These are phyloP conservation scores for Archaeoteleia sp. DNA, from an alignment of 2,888 invertebrate species.

Conservation along the genomic window DNA sequence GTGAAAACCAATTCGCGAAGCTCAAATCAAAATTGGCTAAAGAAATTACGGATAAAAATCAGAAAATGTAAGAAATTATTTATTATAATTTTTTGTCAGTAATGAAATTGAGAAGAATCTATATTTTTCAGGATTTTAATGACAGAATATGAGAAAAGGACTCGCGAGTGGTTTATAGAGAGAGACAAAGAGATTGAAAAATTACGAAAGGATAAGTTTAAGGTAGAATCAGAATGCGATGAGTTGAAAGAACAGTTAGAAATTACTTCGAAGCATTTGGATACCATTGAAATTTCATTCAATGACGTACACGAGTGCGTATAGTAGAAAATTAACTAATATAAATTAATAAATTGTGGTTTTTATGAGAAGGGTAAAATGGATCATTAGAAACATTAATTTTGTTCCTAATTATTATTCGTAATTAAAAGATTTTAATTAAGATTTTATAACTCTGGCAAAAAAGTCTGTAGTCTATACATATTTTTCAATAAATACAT, in stretches of 20 bases:
- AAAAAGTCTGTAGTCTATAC: too few relatives aligned
- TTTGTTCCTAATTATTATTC: too few relatives aligned
- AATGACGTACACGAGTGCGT: slow-evolving; percentile 33
- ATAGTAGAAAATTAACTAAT: too few relatives aligned
- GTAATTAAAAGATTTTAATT: too few relatives aligned
- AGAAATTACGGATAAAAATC: slow-evolving; percentile 25
- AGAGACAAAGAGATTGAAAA: slow-evolving; percentile 25
- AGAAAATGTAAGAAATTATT: slow-evolving; percentile 25
- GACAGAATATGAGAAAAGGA: slow-evolving; percentile 24
- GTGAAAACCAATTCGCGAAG: slow-evolving; percentile 4
- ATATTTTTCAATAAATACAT: too few relatives aligned
- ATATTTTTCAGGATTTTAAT: slow-evolving; percentile 20
- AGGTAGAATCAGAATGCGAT: background rate
- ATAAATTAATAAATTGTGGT: too few relatives aligned
- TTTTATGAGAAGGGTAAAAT: too few relatives aligned
- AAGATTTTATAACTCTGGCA: too few relatives aligned
- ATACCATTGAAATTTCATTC: slow-evolving; percentile 25
- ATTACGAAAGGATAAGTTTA: slow-evolving; percentile 13
- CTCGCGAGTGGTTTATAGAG: slow-evolving; percentile 17
- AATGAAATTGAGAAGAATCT: background rate
- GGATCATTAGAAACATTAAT: too few relatives aligned
- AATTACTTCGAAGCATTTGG: slow-evolving; percentile 18
- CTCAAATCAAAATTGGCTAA: slow-evolving; percentile 25
- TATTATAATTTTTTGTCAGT: background rate
- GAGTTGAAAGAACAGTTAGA: slow-evolving; percentile 13